These are phyloP conservation scores for Ophiothrix spiculata DNA, from an alignment of 35 echinoderm and acorn worm species.

Conservation along the genomic window DNA sequence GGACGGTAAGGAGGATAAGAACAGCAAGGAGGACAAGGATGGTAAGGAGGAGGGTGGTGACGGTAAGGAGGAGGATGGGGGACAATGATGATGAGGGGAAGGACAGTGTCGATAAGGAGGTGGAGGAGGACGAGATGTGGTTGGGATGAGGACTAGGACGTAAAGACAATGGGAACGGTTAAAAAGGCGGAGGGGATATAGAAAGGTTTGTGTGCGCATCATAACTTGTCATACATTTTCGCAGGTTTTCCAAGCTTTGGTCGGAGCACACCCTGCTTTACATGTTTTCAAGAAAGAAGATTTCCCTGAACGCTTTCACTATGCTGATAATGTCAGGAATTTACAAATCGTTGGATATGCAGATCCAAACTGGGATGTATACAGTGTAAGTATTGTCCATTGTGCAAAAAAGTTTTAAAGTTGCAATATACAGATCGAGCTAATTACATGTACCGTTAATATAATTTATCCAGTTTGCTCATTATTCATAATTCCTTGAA, in stretches of 20 bases:
- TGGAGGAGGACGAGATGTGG: neutral
- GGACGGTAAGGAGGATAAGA: too few relatives aligned
- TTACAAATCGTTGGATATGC: constrained; percentile 66
- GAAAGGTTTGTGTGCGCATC: neutral
- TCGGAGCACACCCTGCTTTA: constrained; percentile 56
- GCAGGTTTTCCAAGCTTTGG: constrained; percentile 67
- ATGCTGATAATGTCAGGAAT: constrained; percentile 50
- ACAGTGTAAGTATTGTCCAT: constrained; percentile 47
- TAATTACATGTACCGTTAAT: neutral
- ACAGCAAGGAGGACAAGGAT: too few relatives aligned
- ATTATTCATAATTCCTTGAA: neutral
- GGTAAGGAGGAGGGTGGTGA: too few relatives aligned
- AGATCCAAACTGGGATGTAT: constrained; percentile 54
- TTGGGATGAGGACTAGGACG: neutral
- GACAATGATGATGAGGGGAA: neutral
- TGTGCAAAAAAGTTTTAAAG: neutral
- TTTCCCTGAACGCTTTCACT: constrained; percentile 70
- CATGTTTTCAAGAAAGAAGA: constrained; percentile 65
- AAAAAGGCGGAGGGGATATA: neutral
- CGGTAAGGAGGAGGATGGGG: too few relatives aligned
- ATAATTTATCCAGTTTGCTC: too few relatives aligned
- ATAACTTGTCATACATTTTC: neutral
- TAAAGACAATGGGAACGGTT: neutral
- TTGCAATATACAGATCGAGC: neutral
- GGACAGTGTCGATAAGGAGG: neutral